Evolutionary conservation across 2,888 invertebrate species (phyloP), one percentile per base, ranked within the genome.

Genomic region (Philereme transversata): DNA sequence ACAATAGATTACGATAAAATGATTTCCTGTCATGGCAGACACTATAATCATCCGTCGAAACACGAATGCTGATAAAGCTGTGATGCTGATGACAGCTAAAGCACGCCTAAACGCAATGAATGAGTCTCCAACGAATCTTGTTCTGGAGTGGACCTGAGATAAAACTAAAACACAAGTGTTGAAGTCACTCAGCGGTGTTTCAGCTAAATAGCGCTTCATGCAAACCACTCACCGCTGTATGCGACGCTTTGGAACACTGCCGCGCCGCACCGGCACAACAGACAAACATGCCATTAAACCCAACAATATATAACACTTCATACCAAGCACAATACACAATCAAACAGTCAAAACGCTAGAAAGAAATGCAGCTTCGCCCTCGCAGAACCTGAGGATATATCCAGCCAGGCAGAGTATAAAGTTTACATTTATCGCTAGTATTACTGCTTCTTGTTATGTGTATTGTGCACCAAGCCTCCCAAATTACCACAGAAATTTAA

Each of bases 221-320:
- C 87, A 86, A 93, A 93, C 94, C 93, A 96, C 97, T 97, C 97
- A 97, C 97, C 97, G 93, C 97, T 97, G 95, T 97, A 97, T 93
- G 97, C 97, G 96, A 97, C 97, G 94, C 97, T 97, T 96, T 97
- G 97, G 96, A 97, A 97, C 97, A 97, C 97, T 97, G 95, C 87
- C 81, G 83, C 85, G 83, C 88, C 86, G 91, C 90, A 89, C 90
- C 91, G 87, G 79, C 86, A 85, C 85, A 90, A 91, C 87, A 90
- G 86, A 92, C 82, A 92, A 91, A 92, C 91, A 92, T 90, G 90
- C 91, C 85, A 81, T 90, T 90, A 90, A 82, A 77, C 78, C 81
- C 81, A 77, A 78, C 71, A 76, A 66, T 65, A 68, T 65, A 51
- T 53, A 61, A 58, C 60, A 63, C 58, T 52, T 49, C 59, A 64